Base-by-base conservation (phyloP, 2,888 invertebrate genomes). In the Amphipoea oculea region DNA sequence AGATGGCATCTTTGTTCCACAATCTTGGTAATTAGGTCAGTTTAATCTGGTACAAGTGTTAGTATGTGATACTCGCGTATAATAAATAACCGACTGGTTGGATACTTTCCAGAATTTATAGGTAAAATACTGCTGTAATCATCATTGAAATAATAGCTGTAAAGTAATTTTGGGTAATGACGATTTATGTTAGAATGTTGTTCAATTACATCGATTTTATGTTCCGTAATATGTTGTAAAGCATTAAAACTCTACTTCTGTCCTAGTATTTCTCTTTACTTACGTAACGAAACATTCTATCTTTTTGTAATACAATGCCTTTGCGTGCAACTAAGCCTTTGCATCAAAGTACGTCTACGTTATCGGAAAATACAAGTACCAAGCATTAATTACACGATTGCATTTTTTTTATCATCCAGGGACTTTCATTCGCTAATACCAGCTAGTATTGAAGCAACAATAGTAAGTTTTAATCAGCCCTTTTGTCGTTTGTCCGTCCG, bases 401-500 rank as follows among this genome's bases (percentile, higher is more conserved):
- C 79, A 73, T 73, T 83, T 85, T 87, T 91, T 89, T 89, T 48
- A 86, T 85, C 82, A 90, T 79, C 83, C 76, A 84, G 86, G 83
- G 89, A 88, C 83, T 87, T 83, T 83, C 82, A 88, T 86, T 81
- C 86, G 83, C 81, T 90, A 89, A 89, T 90, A 86, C 79, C 82
- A 88, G 88, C 78, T 89, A 84, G 88, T 88, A 90, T 84, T 90
- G 91, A 88, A 90, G 91, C 90, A 92, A 95, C 95, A 95, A 96
- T 95, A 91, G 94, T 92, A 92, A 92, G 91, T 95, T 96, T 96
- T 96, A 96, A 96, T 96, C 95, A 96, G 93, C 90, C 92, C 93
- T 94, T 94, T 96, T 95, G 94, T 95, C 94, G 93, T 94, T 94
- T 93, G 94, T 93, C 92, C 91, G 92, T 93, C 91, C 89, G 95